Evolutionary conservation across 2,113 vertebrate genomes (phyloP).

Genomic region (Nestor notabilis): DNA sequence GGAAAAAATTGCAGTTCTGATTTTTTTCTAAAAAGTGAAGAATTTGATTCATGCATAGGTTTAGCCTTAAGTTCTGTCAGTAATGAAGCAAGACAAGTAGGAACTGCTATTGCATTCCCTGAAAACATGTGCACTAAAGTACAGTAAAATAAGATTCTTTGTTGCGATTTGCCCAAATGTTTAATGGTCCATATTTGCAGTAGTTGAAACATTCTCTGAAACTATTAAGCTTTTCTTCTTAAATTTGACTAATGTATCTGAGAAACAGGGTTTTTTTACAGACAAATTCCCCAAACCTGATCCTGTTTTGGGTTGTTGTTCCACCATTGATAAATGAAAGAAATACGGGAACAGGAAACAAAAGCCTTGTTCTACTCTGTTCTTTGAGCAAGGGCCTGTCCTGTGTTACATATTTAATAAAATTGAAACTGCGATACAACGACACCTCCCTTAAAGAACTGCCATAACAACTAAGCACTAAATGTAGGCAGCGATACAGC

Average conservation of each 20-base stretch:
- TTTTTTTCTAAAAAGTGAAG: neutral
- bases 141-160: neutral
- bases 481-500: neutral
- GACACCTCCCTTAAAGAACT: neutral
- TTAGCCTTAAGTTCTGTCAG: neutral
- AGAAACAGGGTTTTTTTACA: neutral
- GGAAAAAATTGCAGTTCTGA: neutral
- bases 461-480: neutral
- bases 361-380: neutral
- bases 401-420: neutral
- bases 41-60: neutral
- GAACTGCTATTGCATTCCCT: neutral
- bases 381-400: neutral
- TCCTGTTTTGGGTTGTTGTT: neutral
- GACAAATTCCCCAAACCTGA: neutral
- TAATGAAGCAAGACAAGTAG: neutral
- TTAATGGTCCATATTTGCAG: neutral
- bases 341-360: neutral
- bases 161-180: neutral
- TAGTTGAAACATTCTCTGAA: neutral
- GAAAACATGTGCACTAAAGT: neutral
- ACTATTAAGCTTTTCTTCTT: neutral
- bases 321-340: neutral
- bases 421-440: neutral
- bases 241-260: neutral